These are phyloP conservation scores for Deilephila elpenor DNA, from an alignment of 2,888 invertebrate genomes.

Conservation along the genomic window DNA sequence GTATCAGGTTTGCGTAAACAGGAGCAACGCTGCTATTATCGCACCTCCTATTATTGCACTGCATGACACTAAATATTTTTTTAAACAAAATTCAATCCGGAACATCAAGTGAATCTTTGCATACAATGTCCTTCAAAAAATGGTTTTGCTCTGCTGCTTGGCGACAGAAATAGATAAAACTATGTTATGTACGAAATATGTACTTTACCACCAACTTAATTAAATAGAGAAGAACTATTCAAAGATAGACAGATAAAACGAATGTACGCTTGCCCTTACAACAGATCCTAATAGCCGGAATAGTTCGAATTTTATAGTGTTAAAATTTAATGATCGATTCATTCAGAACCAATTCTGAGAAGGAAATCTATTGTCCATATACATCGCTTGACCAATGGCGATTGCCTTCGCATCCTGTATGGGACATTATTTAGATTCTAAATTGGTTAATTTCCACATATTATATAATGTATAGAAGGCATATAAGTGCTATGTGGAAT, in stretches of 20 bases:
- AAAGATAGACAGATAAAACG: neutral
- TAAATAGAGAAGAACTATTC: no score
- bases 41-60: no score
- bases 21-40: no score
- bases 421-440: conserved; percentile 53
- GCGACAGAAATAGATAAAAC: no score
- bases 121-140: no score
- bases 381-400: conserved; percentile 51
- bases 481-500: conserved; percentile 25
- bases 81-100: no score
- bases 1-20: no score
- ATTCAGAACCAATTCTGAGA: conserved; percentile 37
- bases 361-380: conserved; percentile 45
- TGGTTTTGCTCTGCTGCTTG: no score
- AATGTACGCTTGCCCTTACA: neutral
- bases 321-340: conserved; percentile 35
- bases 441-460: conserved; percentile 59
- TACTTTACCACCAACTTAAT: no score
- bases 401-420: conserved; percentile 52
- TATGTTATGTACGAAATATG: no score
- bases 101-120: no score
- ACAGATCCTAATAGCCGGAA: conserved; percentile 16
- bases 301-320: conserved; percentile 13
- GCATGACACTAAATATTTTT: no score
- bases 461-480: conserved; percentile 20